A percentile compares a stretch with the other conserved stretches of the same genome.
These are phyloP conservation scores for Octomys mimax DNA, from an alignment of 2,797 vertebrate genomes.

Conservation along the genomic window DNA sequence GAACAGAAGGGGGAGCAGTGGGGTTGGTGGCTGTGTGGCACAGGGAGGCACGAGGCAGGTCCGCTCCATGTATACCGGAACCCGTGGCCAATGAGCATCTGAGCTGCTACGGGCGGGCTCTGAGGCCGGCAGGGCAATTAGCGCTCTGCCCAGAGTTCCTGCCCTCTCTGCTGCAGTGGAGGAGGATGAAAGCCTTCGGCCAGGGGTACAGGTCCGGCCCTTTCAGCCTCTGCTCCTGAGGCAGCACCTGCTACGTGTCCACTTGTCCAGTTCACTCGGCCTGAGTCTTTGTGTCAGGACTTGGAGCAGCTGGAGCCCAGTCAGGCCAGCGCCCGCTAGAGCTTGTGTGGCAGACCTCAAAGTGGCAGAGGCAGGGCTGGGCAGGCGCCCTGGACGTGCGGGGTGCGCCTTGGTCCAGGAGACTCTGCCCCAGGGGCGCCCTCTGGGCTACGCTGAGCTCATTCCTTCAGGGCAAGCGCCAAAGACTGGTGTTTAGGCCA, in stretches of 20 bases:
- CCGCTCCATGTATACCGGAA: slow-evolving; percentile 14
- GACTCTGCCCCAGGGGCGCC: background rate
- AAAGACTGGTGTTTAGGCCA: accelerated
- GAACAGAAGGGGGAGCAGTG: background rate
- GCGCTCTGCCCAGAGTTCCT: background rate
- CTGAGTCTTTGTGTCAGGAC: slow-evolving; percentile 32
- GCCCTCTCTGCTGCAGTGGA: background rate
- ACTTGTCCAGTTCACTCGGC: background rate
- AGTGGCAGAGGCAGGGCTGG: too few relatives aligned
- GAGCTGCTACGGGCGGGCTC: background rate
- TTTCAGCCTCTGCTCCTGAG: background rate
- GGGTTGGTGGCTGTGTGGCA: background rate
- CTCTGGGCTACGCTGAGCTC: background rate
- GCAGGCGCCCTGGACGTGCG: background rate
- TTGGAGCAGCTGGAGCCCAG: slow-evolving; percentile 38
- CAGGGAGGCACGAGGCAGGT: background rate
- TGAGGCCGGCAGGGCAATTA: background rate
- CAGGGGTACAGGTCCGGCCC: accelerated
- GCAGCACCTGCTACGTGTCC: background rate
- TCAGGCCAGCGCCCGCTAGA: background rate
- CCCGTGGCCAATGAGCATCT: background rate
- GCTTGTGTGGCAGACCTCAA: background rate
- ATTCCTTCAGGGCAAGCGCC: background rate
- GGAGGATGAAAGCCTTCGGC: accelerated
- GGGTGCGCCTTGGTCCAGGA: background rate